Evolutionary conservation across 2,113 vertebrate genomes (phyloP), one percentile per base, ranked within the genome.

Genomic region (Mungos mungo): DNA sequence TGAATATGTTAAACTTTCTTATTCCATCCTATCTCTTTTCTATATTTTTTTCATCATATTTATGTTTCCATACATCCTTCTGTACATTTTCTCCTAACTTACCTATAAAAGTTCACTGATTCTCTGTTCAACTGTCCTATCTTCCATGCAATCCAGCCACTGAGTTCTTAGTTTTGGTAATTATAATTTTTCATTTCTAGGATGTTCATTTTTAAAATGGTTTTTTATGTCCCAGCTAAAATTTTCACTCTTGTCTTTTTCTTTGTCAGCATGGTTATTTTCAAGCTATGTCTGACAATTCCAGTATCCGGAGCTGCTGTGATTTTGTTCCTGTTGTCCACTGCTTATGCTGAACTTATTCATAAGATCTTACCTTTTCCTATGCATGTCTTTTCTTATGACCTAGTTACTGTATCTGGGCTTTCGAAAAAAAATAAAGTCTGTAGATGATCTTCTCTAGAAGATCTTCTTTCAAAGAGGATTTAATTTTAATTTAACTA

Each of bases 121-220:
- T 82, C 3, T 93, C 47, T 82, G 86, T 83, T 68, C 9, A 92
- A 66, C 25, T 81, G 52, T 35, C 45, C 89, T 66, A 60, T 45
- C n/a, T 90, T 94, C 31, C 47, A 80, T 35, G 81, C 38, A 90
- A 90, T 3, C 6, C 29, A 89, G 19, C 6, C 69, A 92, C 2
- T 88, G 47, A 96, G 8, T 83, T 88, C 23, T 76, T 90, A 71
- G 93, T 88, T 96, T 85, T 69, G 57, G 57, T 38, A 71, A 54
- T 25, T 63, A 2, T 25, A 38, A 71, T 90, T 85, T 79, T 83
- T 82, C 52, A 92, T 18, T 35, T 74, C 12, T 38, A 88, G 15
- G 29, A 57, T 81, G 76, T 98, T 91, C 18, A 84, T 66, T 96
- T 90, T 84, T 74, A 88, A 96, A 88, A 41, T 18, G 76, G 35